These are phyloP conservation scores for Physocephala rufipes DNA, from an alignment of 2,888 invertebrate genomes.

Conservation along the genomic window DNA sequence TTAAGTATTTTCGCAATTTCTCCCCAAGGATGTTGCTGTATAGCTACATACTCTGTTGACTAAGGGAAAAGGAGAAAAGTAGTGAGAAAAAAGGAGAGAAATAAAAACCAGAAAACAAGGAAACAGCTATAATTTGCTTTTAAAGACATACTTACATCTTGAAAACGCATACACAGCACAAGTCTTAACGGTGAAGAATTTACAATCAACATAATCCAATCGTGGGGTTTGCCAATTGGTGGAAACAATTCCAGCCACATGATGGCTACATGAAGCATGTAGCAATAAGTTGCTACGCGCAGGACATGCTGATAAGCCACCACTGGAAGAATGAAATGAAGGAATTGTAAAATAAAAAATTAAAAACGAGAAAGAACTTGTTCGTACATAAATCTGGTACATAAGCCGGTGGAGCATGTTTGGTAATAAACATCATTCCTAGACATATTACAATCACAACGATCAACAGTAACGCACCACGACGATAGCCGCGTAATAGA, in stretches of 20 bases:
- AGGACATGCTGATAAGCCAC: conserved; percentile 55
- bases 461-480: conserved; percentile 57
- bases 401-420: conserved; percentile 58
- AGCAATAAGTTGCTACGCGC: conserved; percentile 53
- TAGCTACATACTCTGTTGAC: conserved; percentile 53
- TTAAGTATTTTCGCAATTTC: conserved; percentile 58
- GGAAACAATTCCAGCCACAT: conserved; percentile 61
- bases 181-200: conserved; percentile 54
- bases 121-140: no score
- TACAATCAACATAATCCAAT: conserved; percentile 48
- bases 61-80: conserved; percentile 43
- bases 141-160: conserved; percentile 57
- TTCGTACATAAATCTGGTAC: conserved; percentile 58
- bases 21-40: conserved; percentile 59
- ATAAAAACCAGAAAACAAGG: neutral
- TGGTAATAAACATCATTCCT: conserved; percentile 58
- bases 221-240: conserved; percentile 52
- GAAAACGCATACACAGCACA: conserved; percentile 52
- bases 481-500: conserved; percentile 54
- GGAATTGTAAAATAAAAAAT: neutral
- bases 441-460: conserved; percentile 53
- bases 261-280: conserved; percentile 55
- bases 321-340: conserved; percentile 48
- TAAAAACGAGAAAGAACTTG: neutral
- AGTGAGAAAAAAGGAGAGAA: neutral